These are phyloP conservation scores for Istiophorus platypterus DNA, from an alignment of 2,113 vertebrate species.

Conservation along the genomic window DNA sequence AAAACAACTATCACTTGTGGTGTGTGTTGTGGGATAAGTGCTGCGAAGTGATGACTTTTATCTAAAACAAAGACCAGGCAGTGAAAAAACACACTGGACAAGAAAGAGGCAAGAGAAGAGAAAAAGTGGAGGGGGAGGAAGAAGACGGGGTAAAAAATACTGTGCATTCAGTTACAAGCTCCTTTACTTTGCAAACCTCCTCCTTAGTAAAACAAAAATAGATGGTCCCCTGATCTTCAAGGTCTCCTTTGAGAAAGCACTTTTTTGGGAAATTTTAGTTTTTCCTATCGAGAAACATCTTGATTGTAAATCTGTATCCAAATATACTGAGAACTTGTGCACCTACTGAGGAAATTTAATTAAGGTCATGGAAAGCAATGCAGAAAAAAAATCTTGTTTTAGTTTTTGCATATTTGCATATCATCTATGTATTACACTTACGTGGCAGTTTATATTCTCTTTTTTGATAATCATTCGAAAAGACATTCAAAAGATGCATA, in stretches of 20 bases:
- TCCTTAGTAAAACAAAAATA: not conserved
- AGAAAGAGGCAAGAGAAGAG: slow-evolving; percentile 3
- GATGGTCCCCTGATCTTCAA: not conserved
- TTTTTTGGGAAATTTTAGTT: not conserved
- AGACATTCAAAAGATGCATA: not conserved
- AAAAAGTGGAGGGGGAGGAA: not conserved
- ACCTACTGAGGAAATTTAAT: too few relatives aligned
- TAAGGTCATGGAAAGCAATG: too few relatives aligned
- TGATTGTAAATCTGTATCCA: not conserved
- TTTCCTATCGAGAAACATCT: not conserved
- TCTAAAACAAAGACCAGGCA: slow-evolving; percentile 58
- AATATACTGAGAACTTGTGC: too few relatives aligned
- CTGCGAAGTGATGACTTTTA: slow-evolving; percentile 55
- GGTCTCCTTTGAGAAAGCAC: not conserved
- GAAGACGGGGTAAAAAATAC: not conserved
- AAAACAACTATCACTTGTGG: slow-evolving; percentile 70
- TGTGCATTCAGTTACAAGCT: not conserved
- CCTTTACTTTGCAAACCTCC: not conserved
- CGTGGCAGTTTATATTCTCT: too few relatives aligned
- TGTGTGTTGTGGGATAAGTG: slow-evolving; percentile 61
- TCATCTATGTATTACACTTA: not conserved
- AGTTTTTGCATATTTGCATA: not conserved
- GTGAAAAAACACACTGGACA: slow-evolving; percentile 28
- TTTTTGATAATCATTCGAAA: not conserved
- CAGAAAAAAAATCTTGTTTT: not conserved